phyloP scores from a whole-genome alignment of 1,140 invertebrate genomes.

The Drosophila azteca region DNA sequence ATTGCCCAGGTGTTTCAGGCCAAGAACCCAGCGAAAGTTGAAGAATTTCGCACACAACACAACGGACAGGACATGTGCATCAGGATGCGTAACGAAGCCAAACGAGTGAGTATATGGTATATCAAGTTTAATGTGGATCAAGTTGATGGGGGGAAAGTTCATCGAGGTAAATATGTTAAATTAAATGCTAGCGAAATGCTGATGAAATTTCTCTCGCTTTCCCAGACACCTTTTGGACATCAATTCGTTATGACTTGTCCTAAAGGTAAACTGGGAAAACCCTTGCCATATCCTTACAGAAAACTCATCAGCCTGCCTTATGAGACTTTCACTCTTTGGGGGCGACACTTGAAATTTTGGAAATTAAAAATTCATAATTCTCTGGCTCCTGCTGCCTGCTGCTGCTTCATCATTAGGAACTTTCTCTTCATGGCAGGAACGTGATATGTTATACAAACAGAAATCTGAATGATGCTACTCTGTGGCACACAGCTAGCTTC shows the following conservation, averaged over 20 bases:
- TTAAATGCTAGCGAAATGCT: slow-evolving; percentile 7
- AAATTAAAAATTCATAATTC: slow-evolving; percentile 6
- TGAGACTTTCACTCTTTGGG: background rate
- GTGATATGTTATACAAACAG: slow-evolving; percentile 43
- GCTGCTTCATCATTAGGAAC: slow-evolving; percentile 18
- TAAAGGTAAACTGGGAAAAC: too few relatives aligned
- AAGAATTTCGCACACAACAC: slow-evolving; percentile 12
- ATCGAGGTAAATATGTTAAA: slow-evolving; percentile 27
- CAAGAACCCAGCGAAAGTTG: slow-evolving; percentile 46
- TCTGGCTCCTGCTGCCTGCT: background rate
- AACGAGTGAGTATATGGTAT: too few relatives aligned
- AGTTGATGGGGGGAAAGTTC: slow-evolving; percentile 19
- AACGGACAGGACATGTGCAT: slow-evolving; percentile 2
- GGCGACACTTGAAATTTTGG: background rate
- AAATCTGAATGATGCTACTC: slow-evolving; percentile 25
- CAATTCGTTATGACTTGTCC: too few relatives aligned
- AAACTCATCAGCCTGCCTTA: too few relatives aligned
- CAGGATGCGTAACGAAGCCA: background rate
- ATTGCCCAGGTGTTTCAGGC: slow-evolving; percentile 59
- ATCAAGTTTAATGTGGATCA: slow-evolving; percentile 27
- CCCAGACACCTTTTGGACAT: too few relatives aligned
- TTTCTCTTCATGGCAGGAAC: slow-evolving; percentile 1
- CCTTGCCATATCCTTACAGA: background rate
- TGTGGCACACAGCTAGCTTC: slow-evolving; percentile 1
- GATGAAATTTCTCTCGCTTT: background rate